These are phyloP conservation scores for Scyliorhinus canicula DNA, from an alignment of 2,797 vertebrate species.

Conservation along the genomic window DNA sequence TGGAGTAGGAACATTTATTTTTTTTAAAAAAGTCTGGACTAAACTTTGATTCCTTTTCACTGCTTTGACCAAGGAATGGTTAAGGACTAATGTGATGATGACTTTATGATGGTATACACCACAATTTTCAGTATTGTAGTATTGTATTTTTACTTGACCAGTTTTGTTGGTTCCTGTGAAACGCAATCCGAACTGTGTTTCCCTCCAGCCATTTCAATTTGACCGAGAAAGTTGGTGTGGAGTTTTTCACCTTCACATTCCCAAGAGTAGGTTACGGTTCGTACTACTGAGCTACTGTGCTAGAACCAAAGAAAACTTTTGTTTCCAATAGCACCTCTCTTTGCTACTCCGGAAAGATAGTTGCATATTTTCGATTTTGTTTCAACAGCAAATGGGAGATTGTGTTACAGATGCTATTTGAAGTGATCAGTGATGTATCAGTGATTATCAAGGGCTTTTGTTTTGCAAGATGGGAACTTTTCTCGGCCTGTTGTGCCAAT, in stretches of 20 bases:
- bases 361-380: not conserved
- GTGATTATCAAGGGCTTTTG: not conserved
- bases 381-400: not conserved
- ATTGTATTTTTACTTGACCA: not conserved
- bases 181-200: not conserved
- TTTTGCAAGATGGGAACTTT: not conserved
- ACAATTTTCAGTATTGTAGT: not conserved
- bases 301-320: not conserved
- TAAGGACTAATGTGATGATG: not conserved
- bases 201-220: not conserved
- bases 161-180: slow-evolving; percentile 11
- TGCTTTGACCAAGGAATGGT: not conserved
- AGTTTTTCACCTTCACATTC: not conserved
- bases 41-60: not conserved
- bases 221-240: not conserved
- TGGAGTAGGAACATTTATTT: not conserved
- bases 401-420: not conserved
- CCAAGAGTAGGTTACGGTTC: not conserved
- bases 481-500: not conserved
- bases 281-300: not conserved
- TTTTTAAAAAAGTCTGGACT: not conserved
- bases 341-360: not conserved
- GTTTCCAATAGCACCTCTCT: not conserved
- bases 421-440: not conserved
- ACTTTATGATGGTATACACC: not conserved